Evolutionary conservation across 2,888 invertebrate species (phyloP), one percentile per base, ranked within the genome.

Genomic region (Terebella lapidaria): DNA sequence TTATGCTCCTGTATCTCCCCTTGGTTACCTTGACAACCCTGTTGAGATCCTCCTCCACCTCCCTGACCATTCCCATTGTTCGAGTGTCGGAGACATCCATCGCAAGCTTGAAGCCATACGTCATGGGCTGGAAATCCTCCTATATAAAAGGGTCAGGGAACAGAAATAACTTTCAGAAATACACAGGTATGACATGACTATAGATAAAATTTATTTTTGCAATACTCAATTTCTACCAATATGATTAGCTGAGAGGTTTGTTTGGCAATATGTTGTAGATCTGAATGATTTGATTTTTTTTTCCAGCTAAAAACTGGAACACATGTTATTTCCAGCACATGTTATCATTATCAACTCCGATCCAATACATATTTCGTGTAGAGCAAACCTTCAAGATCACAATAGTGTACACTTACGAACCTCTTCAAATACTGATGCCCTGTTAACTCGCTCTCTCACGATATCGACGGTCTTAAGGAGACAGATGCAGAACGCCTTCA

Each of bases 41-140:
- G 61, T 71, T 72, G 2, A 76, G 62, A 28, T 94, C 94, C 72
- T 95, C 95, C 77, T 96, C 96, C 27, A 92, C 90, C 79, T 94
- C 92, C 70, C 90, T 85, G 56, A 96, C 83, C 86, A 91, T 87
- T 0, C 89, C 87, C 55, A 89, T 86, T 58, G 89, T 89, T 76
- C 90, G 87, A 60, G 87, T 86, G 70, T 93, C 91, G 1, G 89
- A 88, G 56, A 92, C 86, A 76, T 93, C 91, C 35, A 88, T 87
- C 52, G 88, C 89, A 69, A 92, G 83, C 75, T 89, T 86, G 79
- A 94, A 93, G 49, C 93, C 92, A 75, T 94, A 95, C 52, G 89
- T 88, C 81, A 92, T 89, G 26, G 92, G 88, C 80, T 96, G 94
- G 78, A 96, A 96, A 78, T 97, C 96, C 83, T 97, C 97, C 81